Conservation (phyloP, 2,888 invertebrate genomes). For the Balanococcus diminutus region DNA sequence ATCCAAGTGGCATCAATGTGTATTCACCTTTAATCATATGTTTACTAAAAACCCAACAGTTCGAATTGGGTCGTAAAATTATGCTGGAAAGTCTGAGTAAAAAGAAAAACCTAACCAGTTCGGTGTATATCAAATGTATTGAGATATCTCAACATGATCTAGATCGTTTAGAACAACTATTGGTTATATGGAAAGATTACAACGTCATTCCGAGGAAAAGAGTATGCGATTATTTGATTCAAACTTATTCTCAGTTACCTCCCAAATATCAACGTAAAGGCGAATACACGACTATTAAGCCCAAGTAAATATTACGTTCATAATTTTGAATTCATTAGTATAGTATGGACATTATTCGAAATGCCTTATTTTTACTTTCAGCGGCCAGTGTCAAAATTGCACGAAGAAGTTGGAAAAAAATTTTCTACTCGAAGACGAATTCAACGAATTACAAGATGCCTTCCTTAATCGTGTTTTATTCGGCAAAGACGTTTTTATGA, state of each 20-base stretch:
- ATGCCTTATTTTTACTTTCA: slow-evolving; percentile 59
- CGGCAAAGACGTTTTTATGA: slow-evolving; percentile 75
- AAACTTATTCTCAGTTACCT: slow-evolving; percentile 57
- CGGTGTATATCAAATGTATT: neutral
- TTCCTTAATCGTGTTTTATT: slow-evolving; percentile 74
- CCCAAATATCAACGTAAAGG: slow-evolving; percentile 57
- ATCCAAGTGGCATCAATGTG: neutral
- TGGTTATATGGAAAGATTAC: slow-evolving; percentile 66
- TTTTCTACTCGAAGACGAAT: slow-evolving; percentile 69
- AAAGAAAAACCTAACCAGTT: neutral
- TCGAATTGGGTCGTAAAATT: slow-evolving; percentile 68
- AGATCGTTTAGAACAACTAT: slow-evolving; percentile 65
- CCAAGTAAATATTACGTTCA: neutral
- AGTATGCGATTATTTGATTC: slow-evolving; percentile 61
- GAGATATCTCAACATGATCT: neutral
- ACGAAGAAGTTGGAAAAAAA: slow-evolving; percentile 64
- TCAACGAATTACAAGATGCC: slow-evolving; percentile 66
- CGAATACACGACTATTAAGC: slow-evolving; percentile 49
- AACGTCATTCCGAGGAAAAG: slow-evolving; percentile 62
- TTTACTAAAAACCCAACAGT: slow-evolving; percentile 67
- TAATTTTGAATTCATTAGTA: neutral
- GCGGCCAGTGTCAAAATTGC: slow-evolving; percentile 71
- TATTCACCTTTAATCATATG: slow-evolving; percentile 66
- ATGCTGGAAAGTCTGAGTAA: slow-evolving; percentile 60
- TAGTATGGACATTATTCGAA: too few relatives aligned